These are phyloP conservation scores for Trachelus stipa DNA, from an alignment of 2,888 invertebrate species.

Conservation along the genomic window DNA sequence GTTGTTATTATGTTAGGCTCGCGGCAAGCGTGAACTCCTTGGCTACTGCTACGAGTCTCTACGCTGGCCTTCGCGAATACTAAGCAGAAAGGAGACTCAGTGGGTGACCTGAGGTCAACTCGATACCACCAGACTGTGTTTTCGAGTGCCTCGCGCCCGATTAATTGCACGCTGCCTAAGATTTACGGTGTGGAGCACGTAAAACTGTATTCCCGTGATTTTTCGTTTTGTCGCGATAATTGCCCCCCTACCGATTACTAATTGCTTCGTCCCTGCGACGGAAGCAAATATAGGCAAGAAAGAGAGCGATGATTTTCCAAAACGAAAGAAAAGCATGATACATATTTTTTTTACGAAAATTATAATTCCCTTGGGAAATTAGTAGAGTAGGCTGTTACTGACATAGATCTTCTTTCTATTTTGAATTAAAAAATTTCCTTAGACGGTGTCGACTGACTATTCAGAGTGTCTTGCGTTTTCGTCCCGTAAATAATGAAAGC, in stretches of 20 bases:
- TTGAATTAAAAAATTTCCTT: background rate
- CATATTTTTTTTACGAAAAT: background rate
- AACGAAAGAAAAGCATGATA: background rate
- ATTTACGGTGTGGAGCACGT: slow-evolving; percentile 54
- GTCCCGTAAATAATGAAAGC: slow-evolving; percentile 45
- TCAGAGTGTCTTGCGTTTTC: background rate
- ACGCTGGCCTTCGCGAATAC: background rate
- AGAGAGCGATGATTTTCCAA: slow-evolving; percentile 4
- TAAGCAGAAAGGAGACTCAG: background rate
- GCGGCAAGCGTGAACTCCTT: slow-evolving; percentile 23
- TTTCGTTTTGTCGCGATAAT: slow-evolving; percentile 43
- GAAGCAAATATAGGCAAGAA: slow-evolving; percentile 20
- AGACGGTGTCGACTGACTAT: background rate
- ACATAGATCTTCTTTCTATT: background rate
- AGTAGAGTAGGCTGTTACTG: background rate
- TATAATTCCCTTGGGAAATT: background rate
- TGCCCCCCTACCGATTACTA: slow-evolving; percentile 49
- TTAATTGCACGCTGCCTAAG: slow-evolving; percentile 56
- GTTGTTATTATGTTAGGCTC: slow-evolving; percentile 56
- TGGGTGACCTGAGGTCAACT: slow-evolving; percentile 55
- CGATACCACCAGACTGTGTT: slow-evolving; percentile 44
- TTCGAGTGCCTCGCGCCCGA: slow-evolving; percentile 52
- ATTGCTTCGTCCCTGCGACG: slow-evolving; percentile 38
- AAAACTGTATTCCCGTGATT: slow-evolving; percentile 47
- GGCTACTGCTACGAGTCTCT: background rate